Base-by-base conservation (phyloP, 1,140 invertebrate genomes). In the Tetranychus cinnabarinus region DNA sequence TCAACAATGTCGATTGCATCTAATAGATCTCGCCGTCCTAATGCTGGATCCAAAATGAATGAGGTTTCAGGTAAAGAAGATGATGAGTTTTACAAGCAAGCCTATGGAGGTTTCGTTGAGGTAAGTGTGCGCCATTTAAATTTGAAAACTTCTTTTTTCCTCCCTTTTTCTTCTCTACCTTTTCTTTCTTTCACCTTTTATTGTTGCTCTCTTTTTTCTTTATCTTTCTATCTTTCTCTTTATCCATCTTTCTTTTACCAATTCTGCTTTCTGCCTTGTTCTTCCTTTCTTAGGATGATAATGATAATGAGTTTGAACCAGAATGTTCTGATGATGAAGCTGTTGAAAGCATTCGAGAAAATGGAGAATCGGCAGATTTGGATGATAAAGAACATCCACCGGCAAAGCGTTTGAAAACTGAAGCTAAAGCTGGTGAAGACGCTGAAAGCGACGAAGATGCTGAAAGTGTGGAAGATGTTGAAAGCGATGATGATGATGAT, bases 21-120 rank as follows among this genome's bases (percentile, higher is more conserved):
- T 10, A 74, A 77, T 60, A 77, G 90, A 68, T 82, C 86, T 65
- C 79, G 82, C 56, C 81, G 92, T 61, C 66, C 75, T 37, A 96
- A 89, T 82, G 92, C 92, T 7, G 92, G 92, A 0, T 86, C 81
- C 73, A 84, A 83, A 70, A 88, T 97, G 81, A 78, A 85, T 54
- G 82, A 82, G 69, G 74, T 97, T 12, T 73, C 97, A 4, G 84
- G 88, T 64, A 42, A 91, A 67, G 88, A 92, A 66, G 82, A 86
- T 66, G 91, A 95, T 75, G 91, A 96, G 60, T 97, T 97, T 73
- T 97, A 97, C 71, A 88, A 90, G 77, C 91, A 86, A 12, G 92
- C 88, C 50, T 97, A 97, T 73, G 92, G 92, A 42, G 92, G 92
- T 15, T 97, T 97, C 72, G 77, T 85, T 62, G 91, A 97, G 67